Base-by-base conservation (phyloP, 2,888 invertebrate genomes). In the Xylocampa areola region DNA sequence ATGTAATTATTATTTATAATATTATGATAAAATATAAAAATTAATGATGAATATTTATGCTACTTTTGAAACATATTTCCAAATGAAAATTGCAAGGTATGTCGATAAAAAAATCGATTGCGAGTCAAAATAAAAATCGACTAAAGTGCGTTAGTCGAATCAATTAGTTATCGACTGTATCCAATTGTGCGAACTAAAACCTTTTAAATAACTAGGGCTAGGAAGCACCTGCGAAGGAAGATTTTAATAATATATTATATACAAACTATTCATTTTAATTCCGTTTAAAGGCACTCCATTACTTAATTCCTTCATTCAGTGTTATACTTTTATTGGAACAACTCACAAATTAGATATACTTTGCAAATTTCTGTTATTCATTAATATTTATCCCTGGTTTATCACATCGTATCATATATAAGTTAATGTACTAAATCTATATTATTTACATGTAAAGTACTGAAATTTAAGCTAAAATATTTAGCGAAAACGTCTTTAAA, bases 201-300 rank as follows among this genome's bases (percentile, higher is more conserved):
- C 10, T 30, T 47, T 8, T 45, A 13, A 37, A 47, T 48, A 25
- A 41, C 29, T 48, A 50, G 14, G 11, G 23, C 21, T 37, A 40
- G 11, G 27, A 47, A 57, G 55, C 55, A 72, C 52, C 53, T 10
- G 7, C 10, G 4, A 32, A 11, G 13, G 29, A 50, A 49, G 43
- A 43, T 43, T n/a, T n/a, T 14, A 53, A 33, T 16, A 36, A 41
- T 57, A 57, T 35, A 21, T 25, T 49, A 54, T 32, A 32, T 49
- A 48, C 16, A 43, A 45, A 36, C 21, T 49, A 67, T 44, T 32
- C 19, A 30, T 50, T 52, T 51, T 21, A 55, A 37, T 48, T 62
- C 44, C 40, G 11, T 53, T 39, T 11, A 41, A 75, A 72, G 68
- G 76, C 73, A 73, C 76, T 65, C 59, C 27, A 49, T 55, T 47